Percentiles rank a stretch among this genome's conserved stretches.
Conservation (phyloP, 2,113 vertebrate genomes). For the Condylura cristata region DNA sequence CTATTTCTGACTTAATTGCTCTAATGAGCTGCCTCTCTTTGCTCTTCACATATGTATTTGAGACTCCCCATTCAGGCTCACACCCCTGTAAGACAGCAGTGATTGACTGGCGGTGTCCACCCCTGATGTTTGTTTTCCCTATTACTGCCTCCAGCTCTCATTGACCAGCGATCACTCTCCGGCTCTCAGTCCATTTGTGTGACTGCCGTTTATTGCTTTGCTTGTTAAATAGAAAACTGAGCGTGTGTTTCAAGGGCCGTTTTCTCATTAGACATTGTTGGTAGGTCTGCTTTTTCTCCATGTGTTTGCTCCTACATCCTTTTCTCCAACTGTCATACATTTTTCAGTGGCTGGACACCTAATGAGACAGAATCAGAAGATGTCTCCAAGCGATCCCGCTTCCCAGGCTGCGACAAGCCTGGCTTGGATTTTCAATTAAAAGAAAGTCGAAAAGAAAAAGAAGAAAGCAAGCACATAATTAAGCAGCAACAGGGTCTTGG, state of each 20-base stretch:
- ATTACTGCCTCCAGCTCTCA: neutral
- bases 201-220: neutral
- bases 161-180: neutral
- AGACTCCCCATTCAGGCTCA: neutral
- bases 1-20: constrained; percentile 18
- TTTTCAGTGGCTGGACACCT: constrained; percentile 70
- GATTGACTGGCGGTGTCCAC: neutral
- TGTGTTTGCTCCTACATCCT: constrained; percentile 11
- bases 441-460: constrained; percentile 65
- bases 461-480: constrained; percentile 69
- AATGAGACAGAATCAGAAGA: constrained; percentile 63
- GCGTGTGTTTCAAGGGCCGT: neutral
- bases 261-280: constrained; percentile 39
- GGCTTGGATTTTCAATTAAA: constrained; percentile 74
- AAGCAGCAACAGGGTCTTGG: constrained; percentile 64
- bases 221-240: constrained; percentile 33
- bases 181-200: neutral
- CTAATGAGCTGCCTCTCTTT: neutral
- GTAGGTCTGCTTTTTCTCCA: neutral
- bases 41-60: neutral
- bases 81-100: neutral
- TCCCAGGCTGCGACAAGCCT: constrained; percentile 38
- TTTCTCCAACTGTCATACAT: neutral
- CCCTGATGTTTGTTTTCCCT: neutral
- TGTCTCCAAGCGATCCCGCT: constrained; percentile 47